Percentiles rank a stretch among this genome's conserved stretches.
Conservation (phyloP, 2,113 vertebrate species). For the Muntiacus muntjak region DNA sequence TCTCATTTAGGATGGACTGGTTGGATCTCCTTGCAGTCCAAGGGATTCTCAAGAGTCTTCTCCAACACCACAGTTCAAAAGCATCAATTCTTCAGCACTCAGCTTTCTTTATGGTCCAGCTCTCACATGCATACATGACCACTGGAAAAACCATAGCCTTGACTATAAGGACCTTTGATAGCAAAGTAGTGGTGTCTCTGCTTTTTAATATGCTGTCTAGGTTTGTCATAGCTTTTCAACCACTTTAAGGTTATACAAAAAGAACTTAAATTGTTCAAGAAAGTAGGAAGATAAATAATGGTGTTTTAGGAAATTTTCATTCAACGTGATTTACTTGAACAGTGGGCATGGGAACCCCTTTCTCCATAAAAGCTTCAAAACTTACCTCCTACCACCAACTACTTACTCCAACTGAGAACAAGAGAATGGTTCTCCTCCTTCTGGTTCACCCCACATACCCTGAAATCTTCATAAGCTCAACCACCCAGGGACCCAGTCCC, state of each 20-base stretch:
- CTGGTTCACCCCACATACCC: background rate
- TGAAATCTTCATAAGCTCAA: background rate
- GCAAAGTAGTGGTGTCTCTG: background rate
- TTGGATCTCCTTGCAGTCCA: background rate
- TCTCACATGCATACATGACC: background rate
- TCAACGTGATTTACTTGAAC: background rate
- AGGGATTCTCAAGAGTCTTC: background rate
- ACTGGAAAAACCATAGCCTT: background rate
- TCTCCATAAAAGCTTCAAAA: background rate
- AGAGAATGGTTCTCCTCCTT: background rate
- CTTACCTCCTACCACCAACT: background rate
- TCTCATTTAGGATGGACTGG: background rate
- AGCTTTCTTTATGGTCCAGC: background rate
- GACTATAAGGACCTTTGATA: background rate
- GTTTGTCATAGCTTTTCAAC: background rate
- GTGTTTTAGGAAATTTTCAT: background rate
- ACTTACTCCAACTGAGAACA: background rate
- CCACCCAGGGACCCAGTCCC: background rate
- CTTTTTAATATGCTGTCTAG: background rate
- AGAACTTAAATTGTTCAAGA: background rate
- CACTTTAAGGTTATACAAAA: background rate
- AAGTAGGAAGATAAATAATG: background rate
- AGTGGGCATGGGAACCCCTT: background rate
- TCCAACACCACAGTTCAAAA: background rate
- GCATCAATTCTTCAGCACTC: background rate